Evolutionary conservation across 2,888 invertebrate species (phyloP).

Genomic region (Agapostemon virescens): DNA sequence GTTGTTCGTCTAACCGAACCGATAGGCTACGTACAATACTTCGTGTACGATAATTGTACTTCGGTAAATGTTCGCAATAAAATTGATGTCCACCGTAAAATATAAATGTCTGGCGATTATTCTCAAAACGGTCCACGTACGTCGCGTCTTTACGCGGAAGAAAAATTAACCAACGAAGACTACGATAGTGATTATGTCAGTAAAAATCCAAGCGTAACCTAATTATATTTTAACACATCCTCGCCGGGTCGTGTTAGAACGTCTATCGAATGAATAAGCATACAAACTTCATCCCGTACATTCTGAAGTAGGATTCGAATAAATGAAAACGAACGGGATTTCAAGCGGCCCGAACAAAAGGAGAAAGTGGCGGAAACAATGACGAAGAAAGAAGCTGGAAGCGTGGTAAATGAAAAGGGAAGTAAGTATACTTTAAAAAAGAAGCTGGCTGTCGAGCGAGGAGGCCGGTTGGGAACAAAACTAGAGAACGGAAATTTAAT

Average conservation of each 20-base stretch:
- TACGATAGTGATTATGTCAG: no score
- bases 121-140: no score
- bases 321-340: not conserved
- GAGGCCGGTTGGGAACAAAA: constrained; percentile 17
- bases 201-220: not conserved
- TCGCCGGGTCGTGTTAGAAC: not conserved
- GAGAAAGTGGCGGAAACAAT: not conserved
- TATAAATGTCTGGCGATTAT: not conserved
- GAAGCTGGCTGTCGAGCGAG: not conserved
- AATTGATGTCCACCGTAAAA: not conserved
- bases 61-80: not conserved
- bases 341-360: constrained; percentile 7
- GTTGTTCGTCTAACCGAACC: not conserved
- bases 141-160: not conserved
- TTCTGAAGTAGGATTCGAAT: not conserved
- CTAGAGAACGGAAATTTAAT: constrained; percentile 64
- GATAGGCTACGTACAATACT: not conserved
- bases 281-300: not conserved
- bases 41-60: no score
- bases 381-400: not conserved
- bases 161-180: not conserved
- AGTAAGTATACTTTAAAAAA: constrained; percentile 5
- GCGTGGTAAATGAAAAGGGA: constrained; percentile 22
- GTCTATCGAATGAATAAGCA: not conserved
- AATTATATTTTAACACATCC: not conserved